Conservation (phyloP, 2,113 vertebrate genomes). For the Chamaetylas fuelleborni region DNA sequence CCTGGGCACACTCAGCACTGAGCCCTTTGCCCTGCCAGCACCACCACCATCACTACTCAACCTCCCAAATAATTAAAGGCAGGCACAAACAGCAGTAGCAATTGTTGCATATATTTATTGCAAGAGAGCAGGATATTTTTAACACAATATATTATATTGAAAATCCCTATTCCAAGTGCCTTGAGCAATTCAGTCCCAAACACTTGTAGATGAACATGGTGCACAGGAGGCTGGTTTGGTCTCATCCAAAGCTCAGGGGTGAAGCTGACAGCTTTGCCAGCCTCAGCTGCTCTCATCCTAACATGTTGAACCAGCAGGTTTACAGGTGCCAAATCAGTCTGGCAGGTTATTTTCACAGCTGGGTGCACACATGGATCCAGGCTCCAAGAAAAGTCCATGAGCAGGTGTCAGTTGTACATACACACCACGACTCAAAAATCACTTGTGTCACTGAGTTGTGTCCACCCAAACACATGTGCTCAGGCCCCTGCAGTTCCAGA, state of each 20-base stretch:
- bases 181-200: not conserved
- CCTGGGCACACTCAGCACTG: not conserved
- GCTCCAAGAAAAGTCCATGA: not conserved
- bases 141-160: not conserved
- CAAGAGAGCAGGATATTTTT: not conserved
- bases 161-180: not conserved
- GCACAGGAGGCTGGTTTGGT: not conserved
- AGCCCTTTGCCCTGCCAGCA: not conserved
- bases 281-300: not conserved
- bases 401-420: fast-evolving
- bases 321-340: not conserved
- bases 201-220: not conserved
- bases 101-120: slow-evolving; percentile 12
- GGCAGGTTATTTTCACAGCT: not conserved
- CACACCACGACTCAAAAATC: fast-evolving
- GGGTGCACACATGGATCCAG: not conserved
- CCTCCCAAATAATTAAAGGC: not conserved
- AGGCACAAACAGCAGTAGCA: not conserved
- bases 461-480: fast-evolving
- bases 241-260: not conserved
- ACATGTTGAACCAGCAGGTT: fast-evolving
- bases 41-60: fast-evolving
- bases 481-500: not conserved
- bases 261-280: not conserved
- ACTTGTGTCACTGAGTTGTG: fast-evolving